These are phyloP conservation scores for Tyrannus savana DNA, from an alignment of 2,113 vertebrate species.

Conservation along the genomic window DNA sequence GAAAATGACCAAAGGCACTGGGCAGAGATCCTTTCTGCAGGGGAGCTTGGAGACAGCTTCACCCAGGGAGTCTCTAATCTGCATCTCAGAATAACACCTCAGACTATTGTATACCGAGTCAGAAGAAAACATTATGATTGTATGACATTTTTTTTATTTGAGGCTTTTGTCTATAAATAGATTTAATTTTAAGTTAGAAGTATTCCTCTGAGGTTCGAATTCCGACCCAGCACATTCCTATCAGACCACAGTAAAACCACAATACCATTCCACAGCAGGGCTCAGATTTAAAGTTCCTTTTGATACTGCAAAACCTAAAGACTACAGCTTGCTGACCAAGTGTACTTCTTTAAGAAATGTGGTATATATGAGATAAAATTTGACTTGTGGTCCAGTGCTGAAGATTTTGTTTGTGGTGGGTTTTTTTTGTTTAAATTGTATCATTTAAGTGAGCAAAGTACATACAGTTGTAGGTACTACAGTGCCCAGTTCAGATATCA, in stretches of 20 bases:
- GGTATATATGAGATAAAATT: not conserved
- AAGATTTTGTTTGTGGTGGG: not conserved
- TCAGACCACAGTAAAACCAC: not conserved
- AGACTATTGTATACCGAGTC: not conserved
- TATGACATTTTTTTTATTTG: not conserved
- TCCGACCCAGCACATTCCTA: not conserved
- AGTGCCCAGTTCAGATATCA: not conserved
- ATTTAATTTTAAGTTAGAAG: not conserved
- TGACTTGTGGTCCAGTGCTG: not conserved
- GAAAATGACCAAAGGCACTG: not conserved
- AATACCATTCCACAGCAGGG: not conserved
- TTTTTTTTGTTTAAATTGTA: not conserved
- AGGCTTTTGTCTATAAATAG: not conserved
- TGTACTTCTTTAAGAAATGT: not conserved
- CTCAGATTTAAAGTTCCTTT: not conserved
- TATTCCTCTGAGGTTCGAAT: not conserved
- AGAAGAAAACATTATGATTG: not conserved
- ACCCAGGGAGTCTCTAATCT: not conserved
- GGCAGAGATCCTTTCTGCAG: not conserved
- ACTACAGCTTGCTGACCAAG: not conserved
- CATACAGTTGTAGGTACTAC: not conserved
- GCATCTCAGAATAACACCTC: not conserved
- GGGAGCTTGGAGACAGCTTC: not conserved
- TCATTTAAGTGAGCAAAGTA: not conserved
- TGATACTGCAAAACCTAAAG: not conserved